Evolutionary conservation across 1,140 invertebrate genomes (phyloP), one percentile per base, ranked within the genome.

Genomic region (Amphibalanus amphitrite): DNA sequence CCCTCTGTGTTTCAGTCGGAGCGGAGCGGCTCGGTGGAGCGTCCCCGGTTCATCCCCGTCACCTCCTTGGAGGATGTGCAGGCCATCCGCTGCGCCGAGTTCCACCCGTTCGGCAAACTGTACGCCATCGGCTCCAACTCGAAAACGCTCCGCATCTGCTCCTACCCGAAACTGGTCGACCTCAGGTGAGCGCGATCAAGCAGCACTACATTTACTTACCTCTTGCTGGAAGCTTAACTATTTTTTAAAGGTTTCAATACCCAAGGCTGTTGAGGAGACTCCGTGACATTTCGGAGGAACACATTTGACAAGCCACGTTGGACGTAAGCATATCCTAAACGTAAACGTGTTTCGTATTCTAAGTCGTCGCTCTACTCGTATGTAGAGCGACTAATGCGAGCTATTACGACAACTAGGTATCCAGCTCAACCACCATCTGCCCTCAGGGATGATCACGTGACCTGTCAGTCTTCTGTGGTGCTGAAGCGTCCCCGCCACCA

Each of bases 41-140:
- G 47, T 1, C 90, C 90, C 23, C n/a, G n/a, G 75, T 98, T 98
- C 81, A 87, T 97, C 38, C 87, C 94, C 3, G 90, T 98, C 38
- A 95, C 93, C 0, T 85, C 88, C n/a, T 83, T 98, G 65, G 94
- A 97, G 79, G 96, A 98, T 82, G 87, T 90, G 3, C 95, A 98
- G 79, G 96, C 96, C 0, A 91, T 99, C 28, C 86, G 97, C 17
- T 95, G 96, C 77, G 94, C 95, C 0, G 93, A 98, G 82, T 98
- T 99, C 81, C n/a, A n/a, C n/a, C 97, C 97, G 0, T 86, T 88
- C 75, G 97, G 97, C 65, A 88, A 91, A 76, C 83, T 95, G 26
- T 99, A 97, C 80, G 95, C 95, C 17, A 90, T 99, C 74, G 97
- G 97, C n/a, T 97, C 95, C 1, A 99, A 99, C 81, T 98, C 96